Evolutionary conservation across 2,888 invertebrate species (phyloP), one percentile per base, ranked within the genome.

Genomic region (Furcula furcula): DNA sequence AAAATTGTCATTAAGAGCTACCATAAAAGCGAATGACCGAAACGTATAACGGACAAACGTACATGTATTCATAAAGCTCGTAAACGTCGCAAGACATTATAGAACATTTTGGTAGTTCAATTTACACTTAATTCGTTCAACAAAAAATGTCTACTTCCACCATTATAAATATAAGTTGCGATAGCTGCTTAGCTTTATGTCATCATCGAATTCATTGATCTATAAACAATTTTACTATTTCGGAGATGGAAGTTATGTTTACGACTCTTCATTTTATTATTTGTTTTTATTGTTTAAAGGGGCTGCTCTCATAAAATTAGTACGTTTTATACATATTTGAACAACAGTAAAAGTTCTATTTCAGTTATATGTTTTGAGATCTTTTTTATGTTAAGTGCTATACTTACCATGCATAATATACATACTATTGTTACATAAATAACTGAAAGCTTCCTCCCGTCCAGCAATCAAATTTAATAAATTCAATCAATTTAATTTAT

Each of bases 21-120:
- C 55, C 51, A 55, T 65, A 59, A 62, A 69, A 60, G 51, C 32
- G 47, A 55, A 54, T 37, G 41, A 36, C 46, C 31, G 27, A 31
- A 37, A 50, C 45, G 38, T 50, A 44, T 18, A 3, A 31, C n/a
- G 36, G 31, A 18, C 40, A 31, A 33, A 39, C 35, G 37, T 56
- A 52, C 55, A 55, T 49, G 34, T 55, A 54, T 46, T 50, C 30
- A 49, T n/a, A n/a, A n/a, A n/a, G n/a, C n/a, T n/a, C n/a, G 53
- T 47, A 41, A 47, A 36, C 29, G 32, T 31, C 25, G 32, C 12
- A 26, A 14, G 33, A 34, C 9, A 26, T 31, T 43, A 39, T 40
- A 29, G 25, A 44, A 42, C 40, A 41, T 40, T 46, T 42, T 29
- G 16, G 5, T 9, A 25, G 7, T 25, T 13, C 7, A 7, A 6